phyloP scores from a whole-genome alignment of 37 sponge, comb jelly and placozoan species.

The Cliona cf. orientalis region DNA sequence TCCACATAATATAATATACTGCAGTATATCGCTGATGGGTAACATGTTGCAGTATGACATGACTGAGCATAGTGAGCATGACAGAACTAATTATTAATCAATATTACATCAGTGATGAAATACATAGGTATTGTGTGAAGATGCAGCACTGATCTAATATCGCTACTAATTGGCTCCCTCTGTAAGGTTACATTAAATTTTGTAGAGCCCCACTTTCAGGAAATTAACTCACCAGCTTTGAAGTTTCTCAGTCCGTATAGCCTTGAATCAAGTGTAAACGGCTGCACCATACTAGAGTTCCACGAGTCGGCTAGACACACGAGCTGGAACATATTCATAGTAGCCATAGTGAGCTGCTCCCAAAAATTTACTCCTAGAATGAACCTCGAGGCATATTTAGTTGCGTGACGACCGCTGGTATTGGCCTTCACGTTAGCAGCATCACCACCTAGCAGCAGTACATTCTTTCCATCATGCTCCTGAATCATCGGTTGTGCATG shows the following conservation, averaged over 20 bases:
- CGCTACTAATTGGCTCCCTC: background rate
- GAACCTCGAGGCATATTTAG: constrained; percentile 1
- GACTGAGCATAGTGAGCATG: background rate
- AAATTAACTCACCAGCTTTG: constrained; percentile 15
- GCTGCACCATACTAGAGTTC: constrained; percentile 26
- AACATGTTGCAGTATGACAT: background rate
- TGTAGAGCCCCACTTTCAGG: background rate
- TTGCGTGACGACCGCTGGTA: no score
- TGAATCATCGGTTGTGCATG: no score
- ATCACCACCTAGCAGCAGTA: no score
- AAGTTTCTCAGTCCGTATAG: constrained; percentile 55
- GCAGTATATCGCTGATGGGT: no score
- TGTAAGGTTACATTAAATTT: background rate
- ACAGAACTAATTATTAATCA: background rate
- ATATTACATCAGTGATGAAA: background rate
- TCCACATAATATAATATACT: no score
- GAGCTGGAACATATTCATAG: constrained; percentile 23
- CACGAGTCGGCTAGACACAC: constrained; percentile 10
- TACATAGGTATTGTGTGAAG: no score
- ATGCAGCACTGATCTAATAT: no score
- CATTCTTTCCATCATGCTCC: no score
- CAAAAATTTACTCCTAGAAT: constrained; percentile 52
- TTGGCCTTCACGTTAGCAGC: no score
- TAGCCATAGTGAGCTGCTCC: constrained; percentile 65
- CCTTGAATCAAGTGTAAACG: constrained; percentile 55